These are phyloP conservation scores for Tychaedon coryphoeus DNA, from an alignment of 2,113 vertebrate genomes.

Conservation along the genomic window DNA sequence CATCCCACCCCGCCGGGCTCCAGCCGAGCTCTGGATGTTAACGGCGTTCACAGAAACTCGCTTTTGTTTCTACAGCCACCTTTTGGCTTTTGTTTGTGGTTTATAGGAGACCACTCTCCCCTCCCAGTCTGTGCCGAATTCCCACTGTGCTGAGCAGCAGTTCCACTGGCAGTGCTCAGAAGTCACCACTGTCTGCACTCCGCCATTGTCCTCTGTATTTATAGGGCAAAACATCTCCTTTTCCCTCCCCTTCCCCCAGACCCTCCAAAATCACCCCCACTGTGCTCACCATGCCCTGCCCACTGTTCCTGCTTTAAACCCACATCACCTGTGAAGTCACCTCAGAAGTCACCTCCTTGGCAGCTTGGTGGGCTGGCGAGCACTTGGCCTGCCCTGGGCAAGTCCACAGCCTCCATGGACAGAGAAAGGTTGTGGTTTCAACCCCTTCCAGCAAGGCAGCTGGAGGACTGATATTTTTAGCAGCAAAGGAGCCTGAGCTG, in stretches of 20 bases:
- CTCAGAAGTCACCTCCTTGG: neutral
- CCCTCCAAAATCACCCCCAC: neutral
- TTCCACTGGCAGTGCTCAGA: neutral
- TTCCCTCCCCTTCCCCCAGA: neutral
- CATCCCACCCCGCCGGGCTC: neutral
- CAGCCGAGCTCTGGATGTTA: neutral
- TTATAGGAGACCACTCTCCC: neutral
- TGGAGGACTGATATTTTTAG: neutral
- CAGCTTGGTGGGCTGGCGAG: neutral
- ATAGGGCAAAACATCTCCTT: neutral
- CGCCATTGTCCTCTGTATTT: neutral
- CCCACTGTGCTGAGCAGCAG: fast-evolving
- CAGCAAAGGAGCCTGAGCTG: neutral
- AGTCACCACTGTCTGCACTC: fast-evolving
- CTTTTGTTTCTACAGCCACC: neutral
- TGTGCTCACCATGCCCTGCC: neutral
- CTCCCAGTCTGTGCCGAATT: neutral
- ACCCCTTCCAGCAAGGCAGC: neutral
- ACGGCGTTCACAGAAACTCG: neutral
- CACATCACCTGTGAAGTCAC: neutral
- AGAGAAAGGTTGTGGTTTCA: neutral
- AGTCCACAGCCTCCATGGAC: neutral
- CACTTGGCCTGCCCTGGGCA: neutral
- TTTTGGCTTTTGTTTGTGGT: neutral
- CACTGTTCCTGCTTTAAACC: neutral